These are phyloP conservation scores for Drosophila barbarae DNA, from an alignment of 2,888 invertebrate genomes.

Conservation along the genomic window DNA sequence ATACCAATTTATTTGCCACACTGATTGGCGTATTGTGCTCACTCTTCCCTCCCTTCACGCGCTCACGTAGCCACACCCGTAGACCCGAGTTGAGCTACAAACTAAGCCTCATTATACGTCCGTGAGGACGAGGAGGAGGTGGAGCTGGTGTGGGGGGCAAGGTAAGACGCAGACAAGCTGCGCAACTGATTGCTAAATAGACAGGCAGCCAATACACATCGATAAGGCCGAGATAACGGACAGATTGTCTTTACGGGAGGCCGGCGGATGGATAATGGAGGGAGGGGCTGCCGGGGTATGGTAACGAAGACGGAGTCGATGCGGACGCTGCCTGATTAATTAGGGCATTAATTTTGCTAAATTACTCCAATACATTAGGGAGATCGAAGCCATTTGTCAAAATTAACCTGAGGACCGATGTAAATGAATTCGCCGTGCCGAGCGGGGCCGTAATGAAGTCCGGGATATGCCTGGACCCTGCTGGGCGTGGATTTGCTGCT, in stretches of 20 bases:
- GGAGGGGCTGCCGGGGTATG: conserved; percentile 6
- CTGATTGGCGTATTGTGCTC: conserved; percentile 50
- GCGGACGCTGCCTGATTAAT: conserved; percentile 74
- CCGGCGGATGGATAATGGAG: not conserved
- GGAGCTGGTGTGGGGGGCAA: not conserved
- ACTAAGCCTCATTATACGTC: conserved; percentile 52
- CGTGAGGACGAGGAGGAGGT: not conserved
- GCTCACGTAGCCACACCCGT: conserved; percentile 31
- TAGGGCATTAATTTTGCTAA: conserved; percentile 78
- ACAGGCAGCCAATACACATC: conserved; percentile 52
- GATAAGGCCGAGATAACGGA: conserved; percentile 33
- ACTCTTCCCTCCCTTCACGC: conserved; percentile 15
- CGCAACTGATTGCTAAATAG: conserved; percentile 55
- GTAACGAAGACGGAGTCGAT: conserved; percentile 26
- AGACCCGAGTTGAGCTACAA: conserved; percentile 35
- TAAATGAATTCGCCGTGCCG: conserved; percentile 61
- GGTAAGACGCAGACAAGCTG: conserved; percentile 38
- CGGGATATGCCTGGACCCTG: conserved; percentile 18
- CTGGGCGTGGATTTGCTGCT: conserved; percentile 27
- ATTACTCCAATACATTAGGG: conserved; percentile 78
- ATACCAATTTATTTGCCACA: conserved; percentile 51
- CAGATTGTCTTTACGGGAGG: conserved; percentile 40
- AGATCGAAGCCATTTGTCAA: conserved; percentile 79
- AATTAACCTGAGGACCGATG: conserved; percentile 76
- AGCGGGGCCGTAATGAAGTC: conserved; percentile 44